phyloP scores from a whole-genome alignment of 2,888 invertebrate species.

The Caenorhabditis uteleia region DNA sequence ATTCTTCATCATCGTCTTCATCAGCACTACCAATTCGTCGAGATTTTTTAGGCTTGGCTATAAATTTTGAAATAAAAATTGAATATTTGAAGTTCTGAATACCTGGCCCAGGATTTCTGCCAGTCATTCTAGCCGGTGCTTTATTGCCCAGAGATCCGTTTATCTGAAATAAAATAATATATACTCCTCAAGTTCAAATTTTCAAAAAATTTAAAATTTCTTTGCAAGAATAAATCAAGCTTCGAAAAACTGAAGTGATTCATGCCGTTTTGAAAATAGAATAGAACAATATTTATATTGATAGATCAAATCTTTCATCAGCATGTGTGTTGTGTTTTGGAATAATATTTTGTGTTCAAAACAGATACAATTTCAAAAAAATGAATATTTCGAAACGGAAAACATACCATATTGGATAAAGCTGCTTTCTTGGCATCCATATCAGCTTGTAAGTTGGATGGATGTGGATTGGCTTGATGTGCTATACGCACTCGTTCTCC shows the following conservation, averaged over 20 bases:
- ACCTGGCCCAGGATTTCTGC: slow-evolving; percentile 13
- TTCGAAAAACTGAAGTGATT: too few relatives aligned
- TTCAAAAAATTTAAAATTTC: neutral
- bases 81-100: too few relatives aligned
- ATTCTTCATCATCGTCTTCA: slow-evolving; percentile 44
- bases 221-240: too few relatives aligned
- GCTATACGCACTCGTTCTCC: slow-evolving; percentile 36
- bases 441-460: slow-evolving; percentile 25
- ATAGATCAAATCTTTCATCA: too few relatives aligned
- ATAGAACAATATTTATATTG: too few relatives aligned
- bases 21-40: slow-evolving; percentile 17
- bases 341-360: too few relatives aligned
- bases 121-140: slow-evolving; percentile 13
- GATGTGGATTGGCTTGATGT: slow-evolving; percentile 19
- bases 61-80: too few relatives aligned
- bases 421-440: slow-evolving; percentile 28
- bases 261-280: too few relatives aligned
- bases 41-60: slow-evolving; percentile 12
- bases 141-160: slow-evolving; percentile 14
- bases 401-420: slow-evolving; percentile 12
- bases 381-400: too few relatives aligned
- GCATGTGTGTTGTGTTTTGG: too few relatives aligned
- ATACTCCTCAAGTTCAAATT: neutral
- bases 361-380: too few relatives aligned
- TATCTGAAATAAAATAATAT: slow-evolving; percentile 11